These are phyloP conservation scores for Cacatua alba DNA, from an alignment of 2,113 vertebrate species.

Conservation along the genomic window DNA sequence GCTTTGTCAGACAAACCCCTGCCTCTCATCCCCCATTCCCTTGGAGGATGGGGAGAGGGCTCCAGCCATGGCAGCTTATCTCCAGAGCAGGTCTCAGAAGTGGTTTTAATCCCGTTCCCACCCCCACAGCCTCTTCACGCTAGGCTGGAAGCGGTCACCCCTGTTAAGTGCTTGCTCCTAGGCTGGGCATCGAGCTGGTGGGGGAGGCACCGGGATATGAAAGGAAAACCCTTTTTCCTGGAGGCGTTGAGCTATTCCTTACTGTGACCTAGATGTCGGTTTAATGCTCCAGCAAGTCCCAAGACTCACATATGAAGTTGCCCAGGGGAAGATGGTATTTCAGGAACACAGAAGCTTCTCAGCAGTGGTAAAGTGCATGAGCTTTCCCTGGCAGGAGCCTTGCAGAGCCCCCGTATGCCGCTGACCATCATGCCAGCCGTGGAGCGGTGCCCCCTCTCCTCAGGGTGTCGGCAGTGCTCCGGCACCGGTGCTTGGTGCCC, in stretches of 20 bases:
- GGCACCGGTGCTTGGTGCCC: neutral
- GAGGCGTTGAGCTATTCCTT: slow-evolving; percentile 45
- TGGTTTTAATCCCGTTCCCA: neutral
- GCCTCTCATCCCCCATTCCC: slow-evolving; percentile 2
- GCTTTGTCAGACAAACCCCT: slow-evolving; percentile 54
- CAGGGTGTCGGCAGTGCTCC: neutral
- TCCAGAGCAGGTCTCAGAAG: neutral
- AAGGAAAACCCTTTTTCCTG: slow-evolving; percentile 66
- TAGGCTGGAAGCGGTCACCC: neutral
- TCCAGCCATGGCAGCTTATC: neutral
- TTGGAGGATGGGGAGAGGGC: neutral
- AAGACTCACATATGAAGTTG: neutral
- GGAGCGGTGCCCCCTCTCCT: neutral
- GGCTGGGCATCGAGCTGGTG: neutral
- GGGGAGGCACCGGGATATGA: neutral
- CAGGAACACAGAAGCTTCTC: slow-evolving; percentile 49
- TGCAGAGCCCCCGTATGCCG: slow-evolving; percentile 47
- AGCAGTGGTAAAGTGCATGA: slow-evolving; percentile 27
- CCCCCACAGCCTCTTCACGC: neutral
- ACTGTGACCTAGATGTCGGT: slow-evolving; percentile 55
- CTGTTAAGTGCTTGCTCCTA: neutral
- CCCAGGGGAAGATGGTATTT: slow-evolving; percentile 58
- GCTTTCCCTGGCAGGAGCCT: slow-evolving; percentile 46
- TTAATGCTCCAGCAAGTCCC: slow-evolving; percentile 39
- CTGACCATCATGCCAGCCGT: neutral